Evolutionary conservation across 2,888 invertebrate species (phyloP).

Genomic region (Oasisia sp.): DNA sequence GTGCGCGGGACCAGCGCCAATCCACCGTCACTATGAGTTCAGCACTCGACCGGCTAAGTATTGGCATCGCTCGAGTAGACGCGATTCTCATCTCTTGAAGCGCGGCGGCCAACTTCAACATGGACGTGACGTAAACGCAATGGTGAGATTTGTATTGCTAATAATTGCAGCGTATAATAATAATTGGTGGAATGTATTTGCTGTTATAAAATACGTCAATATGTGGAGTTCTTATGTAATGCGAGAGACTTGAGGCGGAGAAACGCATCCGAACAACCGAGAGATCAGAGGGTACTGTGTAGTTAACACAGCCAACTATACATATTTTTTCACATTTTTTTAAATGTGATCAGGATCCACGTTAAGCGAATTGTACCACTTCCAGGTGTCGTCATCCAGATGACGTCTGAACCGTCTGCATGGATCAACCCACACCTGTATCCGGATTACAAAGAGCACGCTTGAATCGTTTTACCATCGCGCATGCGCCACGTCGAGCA

Average conservation of each 20-base stretch:
- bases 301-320: background rate
- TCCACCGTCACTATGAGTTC: background rate
- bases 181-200: background rate
- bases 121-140: background rate
- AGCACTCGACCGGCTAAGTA: background rate
- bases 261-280: background rate
- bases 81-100: background rate
- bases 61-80: background rate
- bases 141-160: background rate
- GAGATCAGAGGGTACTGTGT: background rate
- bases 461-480: background rate
- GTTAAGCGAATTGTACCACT: background rate
- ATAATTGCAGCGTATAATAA: too few relatives aligned
- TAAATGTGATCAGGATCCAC: background rate
- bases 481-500: constrained; percentile 17
- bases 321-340: background rate
- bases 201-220: background rate
- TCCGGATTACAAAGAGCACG: constrained; percentile 13
- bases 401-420: background rate
- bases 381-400: background rate
- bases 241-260: background rate
- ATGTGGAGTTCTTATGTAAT: background rate
- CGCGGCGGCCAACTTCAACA: background rate
- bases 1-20: background rate
- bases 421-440: background rate